A percentile compares a stretch with the other conserved stretches of the same genome.
Evolutionary conservation across 2,888 invertebrate species (phyloP).

Genomic region (Mactromeris polynyma): DNA sequence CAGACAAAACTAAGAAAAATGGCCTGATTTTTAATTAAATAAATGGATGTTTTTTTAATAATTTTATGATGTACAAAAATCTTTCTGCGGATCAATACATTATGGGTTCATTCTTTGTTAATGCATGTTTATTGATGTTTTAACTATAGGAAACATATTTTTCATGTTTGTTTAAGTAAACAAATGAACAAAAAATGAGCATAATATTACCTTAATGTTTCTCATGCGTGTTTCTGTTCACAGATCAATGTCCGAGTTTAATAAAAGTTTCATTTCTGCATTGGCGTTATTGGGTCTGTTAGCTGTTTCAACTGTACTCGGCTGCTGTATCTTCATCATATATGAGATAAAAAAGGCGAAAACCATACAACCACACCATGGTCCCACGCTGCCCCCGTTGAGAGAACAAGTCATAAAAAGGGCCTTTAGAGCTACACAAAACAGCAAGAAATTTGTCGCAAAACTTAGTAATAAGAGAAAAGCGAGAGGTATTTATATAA

Average conservation of each 20-base stretch:
- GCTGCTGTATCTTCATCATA: background rate
- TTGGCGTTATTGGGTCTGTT: background rate
- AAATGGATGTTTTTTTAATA: too few relatives aligned
- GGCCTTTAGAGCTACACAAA: background rate
- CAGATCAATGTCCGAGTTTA: background rate
- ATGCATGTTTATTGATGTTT: too few relatives aligned
- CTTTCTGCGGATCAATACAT: too few relatives aligned
- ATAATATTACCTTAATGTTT: too few relatives aligned
- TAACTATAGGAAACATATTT: too few relatives aligned
- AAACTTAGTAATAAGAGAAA: background rate
- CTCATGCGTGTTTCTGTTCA: background rate
- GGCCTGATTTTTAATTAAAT: too few relatives aligned
- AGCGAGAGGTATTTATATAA: background rate
- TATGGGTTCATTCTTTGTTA: too few relatives aligned
- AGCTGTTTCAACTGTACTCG: background rate
- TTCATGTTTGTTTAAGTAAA: too few relatives aligned
- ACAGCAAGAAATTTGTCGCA: background rate
- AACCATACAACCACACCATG: background rate
- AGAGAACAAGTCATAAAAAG: background rate
- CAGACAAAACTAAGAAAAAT: too few relatives aligned
- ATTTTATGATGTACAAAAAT: too few relatives aligned
- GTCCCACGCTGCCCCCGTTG: background rate
- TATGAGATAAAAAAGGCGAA: background rate
- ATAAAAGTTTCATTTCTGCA: background rate
- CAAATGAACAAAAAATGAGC: too few relatives aligned